Evolutionary conservation across 2,888 invertebrate genomes (phyloP).

Genomic region (Acrobeloides nanus): DNA sequence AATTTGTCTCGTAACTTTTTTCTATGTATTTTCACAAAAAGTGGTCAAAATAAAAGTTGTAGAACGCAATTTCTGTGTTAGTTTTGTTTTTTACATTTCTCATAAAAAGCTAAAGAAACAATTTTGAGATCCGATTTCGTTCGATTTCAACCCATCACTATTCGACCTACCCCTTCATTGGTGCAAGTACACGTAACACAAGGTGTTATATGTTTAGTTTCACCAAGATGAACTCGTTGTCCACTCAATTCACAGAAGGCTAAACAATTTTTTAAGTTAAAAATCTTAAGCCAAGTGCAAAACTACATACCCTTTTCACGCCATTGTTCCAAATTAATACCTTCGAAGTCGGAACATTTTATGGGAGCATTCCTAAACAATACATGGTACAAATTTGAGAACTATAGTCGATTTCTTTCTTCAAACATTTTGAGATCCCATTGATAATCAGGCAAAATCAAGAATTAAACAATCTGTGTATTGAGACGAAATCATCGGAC

Average conservation of each 20-base stretch:
- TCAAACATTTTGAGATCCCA: too few relatives aligned
- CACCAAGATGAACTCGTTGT: conserved; percentile 43
- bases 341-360: conserved; percentile 45
- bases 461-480: neutral
- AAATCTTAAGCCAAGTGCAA: neutral
- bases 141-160: conserved; percentile 6
- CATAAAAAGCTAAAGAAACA: too few relatives aligned
- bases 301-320: conserved; percentile 42
- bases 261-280: conserved; percentile 19
- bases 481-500: too few relatives aligned
- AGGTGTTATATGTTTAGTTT: conserved; percentile 44
- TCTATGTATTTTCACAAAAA: too few relatives aligned
- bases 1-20: too few relatives aligned
- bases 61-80: too few relatives aligned
- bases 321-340: conserved; percentile 48
- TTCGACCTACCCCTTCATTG: conserved; percentile 35
- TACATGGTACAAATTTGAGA: too few relatives aligned
- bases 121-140: too few relatives aligned
- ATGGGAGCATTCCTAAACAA: conserved; percentile 49
- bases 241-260: conserved; percentile 50
- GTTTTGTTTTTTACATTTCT: too few relatives aligned
- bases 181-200: conserved; percentile 42
- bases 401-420: too few relatives aligned
- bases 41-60: too few relatives aligned
- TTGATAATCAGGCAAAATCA: neutral